A percentile compares a stretch with the other conserved stretches of the same genome.
These are phyloP conservation scores for Hylaeus anthracinus DNA, from an alignment of 1,140 invertebrate species.

Conservation along the genomic window DNA sequence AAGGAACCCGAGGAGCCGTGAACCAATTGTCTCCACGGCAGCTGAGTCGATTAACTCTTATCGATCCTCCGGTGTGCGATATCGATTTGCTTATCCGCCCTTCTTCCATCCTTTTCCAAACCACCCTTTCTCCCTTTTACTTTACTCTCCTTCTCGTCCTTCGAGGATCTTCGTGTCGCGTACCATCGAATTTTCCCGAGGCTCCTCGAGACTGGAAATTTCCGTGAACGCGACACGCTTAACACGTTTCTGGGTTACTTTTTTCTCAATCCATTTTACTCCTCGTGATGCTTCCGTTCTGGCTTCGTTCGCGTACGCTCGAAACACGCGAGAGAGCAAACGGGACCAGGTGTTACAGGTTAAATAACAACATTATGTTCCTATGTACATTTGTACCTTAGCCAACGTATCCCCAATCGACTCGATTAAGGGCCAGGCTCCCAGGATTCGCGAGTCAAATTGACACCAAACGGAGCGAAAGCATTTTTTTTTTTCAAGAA, in stretches of 20 bases:
- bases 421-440: slow-evolving; percentile 71
- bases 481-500: not conserved
- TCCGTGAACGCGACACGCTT: no score
- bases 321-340: slow-evolving; percentile 27
- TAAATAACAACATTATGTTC: slow-evolving; percentile 77
- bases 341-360: slow-evolving; percentile 53
- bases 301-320: not conserved
- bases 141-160: slow-evolving; percentile 4
- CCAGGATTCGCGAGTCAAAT: slow-evolving; percentile 46
- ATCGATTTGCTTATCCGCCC: slow-evolving; percentile 31
- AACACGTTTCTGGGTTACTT: no score
- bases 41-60: slow-evolving; percentile 37
- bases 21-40: slow-evolving; percentile 52
- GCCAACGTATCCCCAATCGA: slow-evolving; percentile 74
- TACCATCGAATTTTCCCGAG: no score
- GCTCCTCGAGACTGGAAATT: not conserved
- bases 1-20: slow-evolving; percentile 40
- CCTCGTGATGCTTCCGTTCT: not conserved
- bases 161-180: not conserved
- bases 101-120: slow-evolving; percentile 16
- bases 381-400: slow-evolving; percentile 81
- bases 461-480: not conserved
- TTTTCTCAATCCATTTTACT: not conserved
- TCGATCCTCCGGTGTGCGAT: slow-evolving; percentile 35
- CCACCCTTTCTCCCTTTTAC: not conserved